These are phyloP conservation scores for Pimpla rufipes DNA, from an alignment of 2,888 invertebrate species.

Conservation along the genomic window DNA sequence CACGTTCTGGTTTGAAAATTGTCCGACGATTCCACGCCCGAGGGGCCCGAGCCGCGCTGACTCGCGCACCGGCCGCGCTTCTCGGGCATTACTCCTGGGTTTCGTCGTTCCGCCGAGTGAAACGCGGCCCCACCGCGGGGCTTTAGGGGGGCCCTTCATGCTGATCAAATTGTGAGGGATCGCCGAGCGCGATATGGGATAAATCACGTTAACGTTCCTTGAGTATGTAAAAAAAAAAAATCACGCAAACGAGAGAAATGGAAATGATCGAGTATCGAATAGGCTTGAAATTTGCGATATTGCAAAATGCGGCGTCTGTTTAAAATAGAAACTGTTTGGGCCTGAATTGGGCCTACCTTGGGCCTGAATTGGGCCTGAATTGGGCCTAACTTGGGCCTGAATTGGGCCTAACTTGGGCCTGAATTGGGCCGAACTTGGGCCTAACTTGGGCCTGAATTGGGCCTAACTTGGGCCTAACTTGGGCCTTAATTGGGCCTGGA, in stretches of 20 bases:
- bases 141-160: conserved; percentile 6
- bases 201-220: conserved; percentile 4
- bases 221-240: background rate
- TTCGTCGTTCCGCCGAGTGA: conserved; percentile 26
- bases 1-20: conserved; percentile 45
- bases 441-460: no score
- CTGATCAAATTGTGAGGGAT: conserved; percentile 36
- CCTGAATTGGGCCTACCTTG: no score
- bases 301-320: no score
- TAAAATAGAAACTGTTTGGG: no score
- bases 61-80: conserved; percentile 33
- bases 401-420: no score
- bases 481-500: no score
- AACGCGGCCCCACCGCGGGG: background rate
- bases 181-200: background rate
- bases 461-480: no score
- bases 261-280: background rate
- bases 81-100: conserved; percentile 36
- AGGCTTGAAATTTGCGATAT: background rate
- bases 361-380: no score
- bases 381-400: no score
- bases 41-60: conserved; percentile 25
- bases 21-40: conserved; percentile 46
- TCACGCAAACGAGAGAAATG: background rate
- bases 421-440: no score